Conservation (phyloP, 2,888 invertebrate genomes). For the Drosophila cyrtoloma region DNA sequence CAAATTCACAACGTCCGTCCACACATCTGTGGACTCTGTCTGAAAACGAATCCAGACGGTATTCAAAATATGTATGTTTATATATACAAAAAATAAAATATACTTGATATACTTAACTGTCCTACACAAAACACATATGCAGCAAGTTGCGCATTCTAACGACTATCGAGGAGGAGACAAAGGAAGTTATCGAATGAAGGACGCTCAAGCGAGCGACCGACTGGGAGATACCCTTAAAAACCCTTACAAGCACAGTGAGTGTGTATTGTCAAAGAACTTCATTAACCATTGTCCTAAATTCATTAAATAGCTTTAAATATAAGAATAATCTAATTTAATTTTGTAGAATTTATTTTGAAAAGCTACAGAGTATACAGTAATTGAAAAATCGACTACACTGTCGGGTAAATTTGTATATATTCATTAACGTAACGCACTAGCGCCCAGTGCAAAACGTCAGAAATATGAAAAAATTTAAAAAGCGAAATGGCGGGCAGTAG, state of each 20-base stretch:
- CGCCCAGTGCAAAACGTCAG: too few species aligned
- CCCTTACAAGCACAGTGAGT: neutral
- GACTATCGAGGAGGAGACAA: neutral
- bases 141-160: too few species aligned
- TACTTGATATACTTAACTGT: neutral
- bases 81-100: neutral
- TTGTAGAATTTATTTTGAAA: neutral
- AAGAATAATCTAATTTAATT: neutral
- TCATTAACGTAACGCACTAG: too few species aligned
- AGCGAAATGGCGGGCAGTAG: too few species aligned
- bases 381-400: neutral
- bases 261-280: neutral
- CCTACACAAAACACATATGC: neutral
- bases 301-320: neutral
- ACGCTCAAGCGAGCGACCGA: neutral
- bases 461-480: too few species aligned
- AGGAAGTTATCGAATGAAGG: neutral
- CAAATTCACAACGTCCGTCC: too few species aligned
- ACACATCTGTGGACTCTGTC: too few species aligned
- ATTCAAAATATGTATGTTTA: neutral
- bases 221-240: neutral
- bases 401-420: too few species aligned
- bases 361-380: neutral
- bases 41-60: neutral
- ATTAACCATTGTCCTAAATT: neutral